Base-by-base conservation (phyloP, 2,888 invertebrate genomes). In the Lysandra bellargus region DNA sequence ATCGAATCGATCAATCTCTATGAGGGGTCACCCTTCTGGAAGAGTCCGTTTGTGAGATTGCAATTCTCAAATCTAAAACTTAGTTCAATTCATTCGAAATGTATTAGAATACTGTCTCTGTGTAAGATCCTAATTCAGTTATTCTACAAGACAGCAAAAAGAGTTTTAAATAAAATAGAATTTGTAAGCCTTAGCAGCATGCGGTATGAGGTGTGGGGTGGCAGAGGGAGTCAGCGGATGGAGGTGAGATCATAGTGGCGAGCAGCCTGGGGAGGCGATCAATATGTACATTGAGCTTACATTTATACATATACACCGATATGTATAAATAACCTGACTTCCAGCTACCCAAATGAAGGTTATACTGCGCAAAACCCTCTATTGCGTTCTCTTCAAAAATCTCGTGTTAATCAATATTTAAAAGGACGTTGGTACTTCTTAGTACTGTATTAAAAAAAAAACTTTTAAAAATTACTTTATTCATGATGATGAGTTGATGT, bases 191-290 rank as follows among this genome's bases (percentile, higher is more conserved):
- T 90, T 87, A 87, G 89, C 89, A 91, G 88, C 88, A 88, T 89
- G 89, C 89, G 90, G 90, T 86, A 87, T 87, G 89, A 85, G 87
- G 84, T 85, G 85, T 83, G 84, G 85, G 88, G 85, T 82, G 85
- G 88, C 85, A 83, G 87, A 88, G 88, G 88, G 89, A 88, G 89
- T 91, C 91, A 90, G 91, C 90, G 92, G 92, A 92, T 92, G 93
- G 94, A 93, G 94, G 94, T 94, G 94, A 93, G 93, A 93, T 94
- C 93, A 94, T 93, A 94, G 94, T 94, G 94, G 93, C 93, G 93
- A 93, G 94, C 93, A 92, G 92, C 92, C 90, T 88, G 92, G 93
- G 92, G 92, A 92, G 92, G 90, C 94, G 94, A 94, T 94, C 94
- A 93, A 94, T 94, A 94, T 93, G 94, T 94, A 94, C 93, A 93